Evolutionary conservation across 2,797 vertebrate genomes (phyloP).

Genomic region (Ibycter americanus): DNA sequence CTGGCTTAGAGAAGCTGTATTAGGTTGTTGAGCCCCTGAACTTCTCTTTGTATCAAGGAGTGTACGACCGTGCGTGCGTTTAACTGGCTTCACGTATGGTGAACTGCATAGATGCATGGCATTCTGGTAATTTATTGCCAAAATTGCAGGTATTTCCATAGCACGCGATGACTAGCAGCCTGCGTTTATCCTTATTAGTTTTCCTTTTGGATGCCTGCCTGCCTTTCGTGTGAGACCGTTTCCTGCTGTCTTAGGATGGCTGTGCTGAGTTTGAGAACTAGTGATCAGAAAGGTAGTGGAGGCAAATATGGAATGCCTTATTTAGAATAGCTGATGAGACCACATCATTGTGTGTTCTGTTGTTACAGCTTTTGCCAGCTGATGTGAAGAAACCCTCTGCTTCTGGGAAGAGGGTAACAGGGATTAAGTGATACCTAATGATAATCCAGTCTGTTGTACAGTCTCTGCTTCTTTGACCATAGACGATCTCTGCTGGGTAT

Average conservation of each 20-base stretch:
- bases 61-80: accelerated
- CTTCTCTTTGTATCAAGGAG: neutral
- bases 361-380: neutral
- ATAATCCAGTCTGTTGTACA: accelerated
- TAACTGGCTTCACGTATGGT: neutral
- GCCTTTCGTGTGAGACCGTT: accelerated
- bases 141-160: neutral
- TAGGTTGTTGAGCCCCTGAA: neutral
- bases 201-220: neutral
- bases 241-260: neutral
- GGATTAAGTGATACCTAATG: neutral
- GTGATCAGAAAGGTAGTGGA: neutral
- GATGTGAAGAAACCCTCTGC: neutral
- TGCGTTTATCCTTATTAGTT: neutral
- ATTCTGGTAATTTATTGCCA: neutral
- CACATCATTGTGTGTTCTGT: neutral
- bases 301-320: neutral
- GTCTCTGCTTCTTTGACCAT: accelerated
- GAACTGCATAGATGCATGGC: neutral
- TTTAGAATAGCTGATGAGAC: neutral
- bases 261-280: neutral
- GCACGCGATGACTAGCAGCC: accelerated
- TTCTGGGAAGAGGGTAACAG: neutral
- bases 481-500: neutral
- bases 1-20: neutral